Conservation (phyloP, 2,113 vertebrate genomes). For the Pteropus alecto region DNA sequence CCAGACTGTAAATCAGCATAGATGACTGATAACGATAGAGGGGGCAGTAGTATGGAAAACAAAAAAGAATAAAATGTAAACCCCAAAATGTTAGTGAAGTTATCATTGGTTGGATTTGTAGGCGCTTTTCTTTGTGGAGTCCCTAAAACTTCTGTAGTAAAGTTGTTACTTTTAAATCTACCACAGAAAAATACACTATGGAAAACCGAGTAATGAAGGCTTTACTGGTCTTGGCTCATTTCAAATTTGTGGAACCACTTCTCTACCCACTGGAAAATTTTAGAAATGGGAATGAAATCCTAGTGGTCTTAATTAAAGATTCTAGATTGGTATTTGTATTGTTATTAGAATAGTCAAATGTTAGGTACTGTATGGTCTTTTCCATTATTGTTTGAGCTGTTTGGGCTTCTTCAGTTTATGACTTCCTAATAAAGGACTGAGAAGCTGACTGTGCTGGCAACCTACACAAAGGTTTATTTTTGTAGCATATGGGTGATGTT, state of each 20-base stretch:
- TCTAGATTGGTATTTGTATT: background rate
- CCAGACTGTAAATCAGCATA: background rate
- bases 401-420: conserved; percentile 23
- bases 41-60: background rate
- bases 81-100: background rate
- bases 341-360: conserved; percentile 3
- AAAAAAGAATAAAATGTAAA: background rate
- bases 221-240: conserved; percentile 12
- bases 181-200: background rate
- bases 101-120: background rate
- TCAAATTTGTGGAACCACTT: background rate
- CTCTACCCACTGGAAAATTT: conserved; percentile 36
- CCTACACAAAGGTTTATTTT: conserved; percentile 45
- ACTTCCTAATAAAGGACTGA: conserved; percentile 19
- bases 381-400: conserved; percentile 6
- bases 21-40: background rate
- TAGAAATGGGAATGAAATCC: conserved; percentile 20
- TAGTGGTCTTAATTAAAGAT: background rate
- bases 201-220: background rate
- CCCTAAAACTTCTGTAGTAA: conserved; percentile 36
- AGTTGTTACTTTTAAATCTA: background rate
- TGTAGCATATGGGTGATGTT: conserved; percentile 16
- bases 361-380: background rate
- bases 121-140: conserved; percentile 1
- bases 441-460: conserved; percentile 29